Base-by-base conservation (phyloP, 2,797 vertebrate species). In the Anomalospiza imberbis region DNA sequence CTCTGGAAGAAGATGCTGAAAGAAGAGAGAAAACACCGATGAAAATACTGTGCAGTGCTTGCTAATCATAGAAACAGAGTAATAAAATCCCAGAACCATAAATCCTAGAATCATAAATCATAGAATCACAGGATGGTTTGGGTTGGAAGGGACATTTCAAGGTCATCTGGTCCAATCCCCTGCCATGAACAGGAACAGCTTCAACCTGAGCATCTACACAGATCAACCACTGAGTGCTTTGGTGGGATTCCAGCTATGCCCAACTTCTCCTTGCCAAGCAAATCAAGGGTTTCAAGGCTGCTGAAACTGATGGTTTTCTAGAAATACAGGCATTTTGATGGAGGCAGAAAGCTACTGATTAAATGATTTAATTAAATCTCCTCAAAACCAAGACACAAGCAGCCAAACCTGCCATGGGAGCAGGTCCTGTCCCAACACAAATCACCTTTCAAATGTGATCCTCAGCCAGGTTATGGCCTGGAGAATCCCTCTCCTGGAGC, bases 171-270 rank as follows among this genome's bases (percentile, higher is more conserved):
- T 58, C 31, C 51, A 45, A 19, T 10, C 16, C 12, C 22, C 22
- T 54, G 40, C 60, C 66, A 29, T 25, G 47, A 53, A 48, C 26
- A 77, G 29, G 51, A 47, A 17, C 51, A 53, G 29, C 44, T 83
- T 19, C 72, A 21, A 24, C 38, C 25, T 47, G 38, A 63, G 45
- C 75, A 32, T 12, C 55, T 60, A 4, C n/a, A 11, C 19, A 17
- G 63, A 20, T 3, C 0, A 5, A 44, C 10, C 21, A 17, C 36
- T 0, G 55, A 63, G 58, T 4, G 28, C 65, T n/a, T 28, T 1
- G 10, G 61, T 15, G 34, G 34, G 45, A 26, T 60, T 36, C 58
- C 65, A 72, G 78, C 79, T 18, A 4, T 13, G 19, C 66, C 36
- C 32, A 65, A 2, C 16, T 29, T 55, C 74, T 53, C 57, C 74